Conservation (phyloP, 2,888 invertebrate genomes). For the Mimumesa dahlbomi region DNA sequence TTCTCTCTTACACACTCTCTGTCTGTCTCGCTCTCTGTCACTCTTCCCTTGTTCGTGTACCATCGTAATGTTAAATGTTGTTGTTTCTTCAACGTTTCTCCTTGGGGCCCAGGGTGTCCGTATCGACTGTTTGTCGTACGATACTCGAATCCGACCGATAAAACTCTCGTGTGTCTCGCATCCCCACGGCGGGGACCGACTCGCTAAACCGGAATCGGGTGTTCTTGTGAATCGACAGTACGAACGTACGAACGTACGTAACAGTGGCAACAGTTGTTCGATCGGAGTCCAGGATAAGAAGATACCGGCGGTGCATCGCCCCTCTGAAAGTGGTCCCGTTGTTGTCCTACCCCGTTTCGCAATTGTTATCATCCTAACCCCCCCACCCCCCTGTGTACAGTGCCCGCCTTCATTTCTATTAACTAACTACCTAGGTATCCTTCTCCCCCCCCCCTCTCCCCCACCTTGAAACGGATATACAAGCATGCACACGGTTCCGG, state of each 20-base stretch:
- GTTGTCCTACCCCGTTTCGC: neutral
- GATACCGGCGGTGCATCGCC: neutral
- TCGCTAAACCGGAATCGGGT: neutral
- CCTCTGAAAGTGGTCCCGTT: neutral
- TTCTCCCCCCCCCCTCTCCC: neutral
- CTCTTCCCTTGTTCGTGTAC: neutral
- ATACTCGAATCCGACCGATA: neutral
- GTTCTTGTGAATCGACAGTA: neutral
- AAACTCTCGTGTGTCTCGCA: neutral
- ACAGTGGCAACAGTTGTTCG: slow-evolving; percentile 16
- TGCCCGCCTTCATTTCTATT: neutral
- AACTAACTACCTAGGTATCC: no score
- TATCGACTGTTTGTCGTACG: slow-evolving; percentile 19
- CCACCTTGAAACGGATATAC: no score
- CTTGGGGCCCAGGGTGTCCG: neutral
- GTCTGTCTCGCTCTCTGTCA: slow-evolving; percentile 1
- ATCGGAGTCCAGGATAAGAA: neutral
- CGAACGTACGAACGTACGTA: no score
- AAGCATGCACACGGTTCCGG: neutral
- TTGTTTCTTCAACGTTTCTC: neutral
- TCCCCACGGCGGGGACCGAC: neutral
- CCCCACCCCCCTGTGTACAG: neutral
- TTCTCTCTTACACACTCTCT: neutral
- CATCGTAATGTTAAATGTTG: neutral
- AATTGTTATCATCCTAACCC: neutral